These are phyloP conservation scores for Myotis planiceps DNA, from an alignment of 2,797 vertebrate genomes.

Conservation along the genomic window DNA sequence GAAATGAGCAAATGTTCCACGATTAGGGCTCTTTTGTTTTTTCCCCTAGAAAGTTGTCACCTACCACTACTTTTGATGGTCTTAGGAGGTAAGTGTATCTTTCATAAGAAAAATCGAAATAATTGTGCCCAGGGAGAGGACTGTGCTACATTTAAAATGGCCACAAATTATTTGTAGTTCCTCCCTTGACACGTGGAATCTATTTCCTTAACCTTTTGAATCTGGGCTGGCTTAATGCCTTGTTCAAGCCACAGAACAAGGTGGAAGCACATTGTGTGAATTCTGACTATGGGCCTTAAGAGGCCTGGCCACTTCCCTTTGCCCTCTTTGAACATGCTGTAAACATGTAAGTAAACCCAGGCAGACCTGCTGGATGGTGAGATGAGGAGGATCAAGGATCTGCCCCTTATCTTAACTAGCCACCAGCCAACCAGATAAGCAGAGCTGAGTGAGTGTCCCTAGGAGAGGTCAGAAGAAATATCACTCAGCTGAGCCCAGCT, in stretches of 20 bases:
- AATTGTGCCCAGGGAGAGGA: background rate
- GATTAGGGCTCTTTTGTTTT: background rate
- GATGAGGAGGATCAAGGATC: background rate
- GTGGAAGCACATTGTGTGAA: background rate
- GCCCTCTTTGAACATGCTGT: background rate
- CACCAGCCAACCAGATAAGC: background rate
- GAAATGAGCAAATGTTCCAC: background rate
- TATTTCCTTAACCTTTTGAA: background rate
- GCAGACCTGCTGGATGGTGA: background rate
- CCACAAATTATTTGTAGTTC: background rate
- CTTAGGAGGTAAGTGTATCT: background rate
- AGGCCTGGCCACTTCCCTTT: background rate
- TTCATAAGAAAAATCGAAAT: background rate
- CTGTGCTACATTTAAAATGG: background rate
- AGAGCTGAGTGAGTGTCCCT: background rate
- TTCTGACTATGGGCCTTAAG: background rate
- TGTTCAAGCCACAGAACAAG: background rate
- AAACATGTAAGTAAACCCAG: background rate
- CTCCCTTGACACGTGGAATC: background rate
- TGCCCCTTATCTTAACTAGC: background rate
- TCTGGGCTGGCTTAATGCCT: background rate
- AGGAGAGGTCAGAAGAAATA: background rate
- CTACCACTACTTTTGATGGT: background rate
- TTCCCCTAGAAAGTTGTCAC: background rate
- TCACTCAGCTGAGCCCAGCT: background rate